Conservation (phyloP, 2,113 vertebrate genomes). For the Salvelinus namaycush region DNA sequence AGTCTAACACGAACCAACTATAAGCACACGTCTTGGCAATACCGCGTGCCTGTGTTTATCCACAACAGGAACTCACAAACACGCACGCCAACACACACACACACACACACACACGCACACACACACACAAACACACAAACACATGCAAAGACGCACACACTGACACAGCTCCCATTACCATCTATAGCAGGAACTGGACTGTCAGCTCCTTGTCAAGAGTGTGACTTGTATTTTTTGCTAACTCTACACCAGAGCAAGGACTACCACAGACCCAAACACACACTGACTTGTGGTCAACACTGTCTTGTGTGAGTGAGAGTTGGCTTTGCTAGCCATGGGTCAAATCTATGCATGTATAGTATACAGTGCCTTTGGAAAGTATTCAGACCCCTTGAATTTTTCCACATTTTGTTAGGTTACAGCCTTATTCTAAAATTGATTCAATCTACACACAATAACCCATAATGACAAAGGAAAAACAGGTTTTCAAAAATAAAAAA, state of each 20-base stretch:
- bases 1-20: conserved; percentile 6
- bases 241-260: not conserved
- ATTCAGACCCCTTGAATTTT: too few relatives aligned
- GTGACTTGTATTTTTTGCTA: not conserved
- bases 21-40: not conserved
- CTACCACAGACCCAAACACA: conserved; percentile 2
- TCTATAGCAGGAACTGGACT: not conserved
- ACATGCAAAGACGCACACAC: not conserved
- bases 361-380: too few relatives aligned
- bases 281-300: not conserved
- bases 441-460: too few relatives aligned
- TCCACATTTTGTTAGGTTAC: too few relatives aligned
- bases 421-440: too few relatives aligned
- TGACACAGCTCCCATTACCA: not conserved
- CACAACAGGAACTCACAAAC: not conserved
- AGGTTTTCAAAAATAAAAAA: too few relatives aligned
- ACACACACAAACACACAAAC: not conserved
- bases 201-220: not conserved
- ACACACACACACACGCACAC: not conserved
- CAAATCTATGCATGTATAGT: not conserved
- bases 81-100: not conserved
- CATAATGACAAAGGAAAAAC: too few relatives aligned
- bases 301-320: not conserved
- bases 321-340: not conserved
- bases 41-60: conserved; percentile 8